Conservation (phyloP, 2,888 invertebrate species). For the Actias luna region DNA sequence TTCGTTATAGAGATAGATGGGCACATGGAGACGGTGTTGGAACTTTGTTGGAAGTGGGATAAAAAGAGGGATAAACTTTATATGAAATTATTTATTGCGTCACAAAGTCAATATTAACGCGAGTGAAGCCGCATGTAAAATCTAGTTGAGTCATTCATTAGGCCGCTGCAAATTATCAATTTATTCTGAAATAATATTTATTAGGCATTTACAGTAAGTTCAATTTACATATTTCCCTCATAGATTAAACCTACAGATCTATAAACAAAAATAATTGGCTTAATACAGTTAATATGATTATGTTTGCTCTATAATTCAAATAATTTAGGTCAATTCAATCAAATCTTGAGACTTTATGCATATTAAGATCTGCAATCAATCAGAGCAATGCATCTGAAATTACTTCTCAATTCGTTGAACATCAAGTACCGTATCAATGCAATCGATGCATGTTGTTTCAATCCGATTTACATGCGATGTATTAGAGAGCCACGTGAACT, state of each 20-base stretch:
- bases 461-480: constrained; percentile 20
- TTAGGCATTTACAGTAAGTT: too few species aligned
- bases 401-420: constrained; percentile 33
- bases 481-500: constrained; percentile 23
- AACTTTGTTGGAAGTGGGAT: too few species aligned
- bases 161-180: too few species aligned
- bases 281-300: not conserved
- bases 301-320: not conserved
- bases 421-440: constrained; percentile 30
- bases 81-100: too few species aligned
- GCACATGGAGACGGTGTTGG: too few species aligned
- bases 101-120: too few species aligned
- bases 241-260: not conserved
- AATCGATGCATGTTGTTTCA: constrained; percentile 17
- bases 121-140: too few species aligned
- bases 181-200: too few species aligned
- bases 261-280: not conserved
- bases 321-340: constrained; percentile 3
- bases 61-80: too few species aligned
- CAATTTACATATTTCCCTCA: too few species aligned
- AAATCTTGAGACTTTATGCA: not conserved
- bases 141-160: too few species aligned
- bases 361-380: constrained; percentile 27
- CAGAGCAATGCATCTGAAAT: constrained; percentile 28
- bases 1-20: too few species aligned